A percentile compares a stretch with the other conserved stretches of the same genome.
phyloP scores from a whole-genome alignment of 2,797 vertebrate genomes.

The Gallirallus australis region DNA sequence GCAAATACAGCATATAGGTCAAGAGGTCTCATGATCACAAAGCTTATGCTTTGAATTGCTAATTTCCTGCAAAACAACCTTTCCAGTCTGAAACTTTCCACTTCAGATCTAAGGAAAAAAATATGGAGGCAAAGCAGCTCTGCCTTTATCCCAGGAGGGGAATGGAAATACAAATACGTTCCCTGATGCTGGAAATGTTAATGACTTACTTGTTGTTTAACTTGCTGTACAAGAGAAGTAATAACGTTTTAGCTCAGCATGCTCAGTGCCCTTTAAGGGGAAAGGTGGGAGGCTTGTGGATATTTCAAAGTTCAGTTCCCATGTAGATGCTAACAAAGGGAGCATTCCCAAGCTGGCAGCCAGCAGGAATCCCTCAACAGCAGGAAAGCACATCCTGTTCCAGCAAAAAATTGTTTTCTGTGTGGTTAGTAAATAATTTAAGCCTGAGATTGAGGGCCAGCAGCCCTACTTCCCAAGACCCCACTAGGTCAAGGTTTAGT shows the following conservation, averaged over 20 bases:
- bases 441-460: not conserved
- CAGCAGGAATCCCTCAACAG: not conserved
- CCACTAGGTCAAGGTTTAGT: not conserved
- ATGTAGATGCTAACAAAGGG: not conserved
- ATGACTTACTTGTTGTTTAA: constrained; percentile 27
- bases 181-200: constrained; percentile 35
- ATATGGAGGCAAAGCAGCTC: not conserved
- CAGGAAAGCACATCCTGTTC: not conserved
- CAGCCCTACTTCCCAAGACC: constrained; percentile 18
- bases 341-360: constrained; percentile 42
- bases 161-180: constrained; percentile 30
- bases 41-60: not conserved
- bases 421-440: constrained; percentile 1
- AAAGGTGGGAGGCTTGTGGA: constrained; percentile 54
- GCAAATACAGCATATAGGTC: not conserved
- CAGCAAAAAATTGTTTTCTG: constrained; percentile 17
- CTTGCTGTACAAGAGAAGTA: constrained; percentile 8
- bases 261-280: constrained; percentile 17
- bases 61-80: not conserved
- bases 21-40: not conserved
- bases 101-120: not conserved
- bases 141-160: not conserved
- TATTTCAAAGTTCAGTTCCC: constrained; percentile 50
- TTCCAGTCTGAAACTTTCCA: not conserved
- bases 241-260: constrained; percentile 41